phyloP scores from a whole-genome alignment of 2,888 invertebrate genomes.

The Altica lythri region DNA sequence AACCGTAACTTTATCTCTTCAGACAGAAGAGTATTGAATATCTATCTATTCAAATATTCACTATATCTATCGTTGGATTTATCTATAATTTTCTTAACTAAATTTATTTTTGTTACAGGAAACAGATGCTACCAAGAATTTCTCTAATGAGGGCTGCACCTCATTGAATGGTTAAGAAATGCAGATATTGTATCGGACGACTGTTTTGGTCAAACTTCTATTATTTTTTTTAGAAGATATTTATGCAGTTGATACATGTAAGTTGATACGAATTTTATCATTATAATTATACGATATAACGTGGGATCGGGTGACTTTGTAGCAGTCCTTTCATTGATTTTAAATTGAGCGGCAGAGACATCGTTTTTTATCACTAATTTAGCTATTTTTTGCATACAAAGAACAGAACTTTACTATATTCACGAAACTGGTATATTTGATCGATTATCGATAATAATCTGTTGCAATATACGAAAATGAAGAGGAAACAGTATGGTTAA shows the following conservation, averaged over 20 bases:
- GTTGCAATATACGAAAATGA: too few relatives aligned
- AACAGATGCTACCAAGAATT: slow-evolving; percentile 44
- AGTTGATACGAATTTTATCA: slow-evolving; percentile 37
- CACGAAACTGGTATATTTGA: not conserved
- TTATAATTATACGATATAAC: not conserved
- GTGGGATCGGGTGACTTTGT: not conserved
- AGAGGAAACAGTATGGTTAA: too few relatives aligned
- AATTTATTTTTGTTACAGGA: slow-evolving; percentile 45
- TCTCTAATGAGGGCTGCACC: slow-evolving; percentile 43
- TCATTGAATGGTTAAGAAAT: slow-evolving; percentile 46
- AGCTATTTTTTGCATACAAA: too few relatives aligned
- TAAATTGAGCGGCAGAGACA: too few relatives aligned
- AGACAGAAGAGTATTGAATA: too few relatives aligned
- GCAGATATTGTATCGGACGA: slow-evolving; percentile 36
- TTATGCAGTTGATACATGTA: slow-evolving; percentile 52
- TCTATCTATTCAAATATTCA: too few relatives aligned
- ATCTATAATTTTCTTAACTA: not conserved
- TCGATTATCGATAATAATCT: not conserved
- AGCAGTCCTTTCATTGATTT: too few relatives aligned
- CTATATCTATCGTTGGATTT: too few relatives aligned
- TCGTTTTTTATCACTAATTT: too few relatives aligned
- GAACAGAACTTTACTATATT: too few relatives aligned
- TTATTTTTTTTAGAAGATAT: slow-evolving; percentile 35
- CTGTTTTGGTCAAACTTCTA: slow-evolving; percentile 40
- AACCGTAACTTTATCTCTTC: too few relatives aligned